A percentile compares a stretch with the other conserved stretches of the same genome.
phyloP scores from a whole-genome alignment of 2,888 invertebrate species.

The Hyppa rectilinea region DNA sequence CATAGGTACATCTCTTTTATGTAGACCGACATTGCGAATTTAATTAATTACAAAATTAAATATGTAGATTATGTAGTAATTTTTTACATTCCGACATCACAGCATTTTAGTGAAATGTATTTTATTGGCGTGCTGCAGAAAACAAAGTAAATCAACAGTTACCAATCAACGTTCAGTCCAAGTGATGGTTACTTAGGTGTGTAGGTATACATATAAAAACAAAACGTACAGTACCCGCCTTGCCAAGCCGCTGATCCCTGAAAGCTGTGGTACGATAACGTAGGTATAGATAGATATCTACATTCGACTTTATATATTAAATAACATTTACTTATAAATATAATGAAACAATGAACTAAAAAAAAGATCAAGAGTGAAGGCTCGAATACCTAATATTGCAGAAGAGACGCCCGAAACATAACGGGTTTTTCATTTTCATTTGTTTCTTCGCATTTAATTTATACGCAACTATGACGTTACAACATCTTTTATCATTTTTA shows the following conservation, averaged over 20 bases:
- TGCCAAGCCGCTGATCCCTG: slow-evolving; percentile 2
- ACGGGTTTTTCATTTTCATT: not conserved
- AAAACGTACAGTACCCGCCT: not conserved
- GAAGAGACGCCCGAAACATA: not conserved
- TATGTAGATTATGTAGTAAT: not conserved
- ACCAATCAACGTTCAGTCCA: too few species aligned
- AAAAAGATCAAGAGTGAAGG: not conserved
- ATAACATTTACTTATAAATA: slow-evolving; percentile 6
- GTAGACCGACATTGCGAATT: not conserved
- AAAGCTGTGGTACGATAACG: slow-evolving; percentile 13
- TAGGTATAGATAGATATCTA: too few species aligned
- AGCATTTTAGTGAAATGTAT: not conserved
- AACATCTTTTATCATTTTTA: not conserved
- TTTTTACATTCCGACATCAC: not conserved
- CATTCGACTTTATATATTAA: not conserved
- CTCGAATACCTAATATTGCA: not conserved
- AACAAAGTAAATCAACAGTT: not conserved
- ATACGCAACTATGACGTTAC: not conserved
- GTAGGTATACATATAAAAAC: not conserved
- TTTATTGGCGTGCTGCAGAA: not conserved
- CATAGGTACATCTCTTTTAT: not conserved
- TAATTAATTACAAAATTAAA: slow-evolving; percentile 1
- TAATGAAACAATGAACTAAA: not conserved
- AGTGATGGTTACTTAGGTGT: too few species aligned
- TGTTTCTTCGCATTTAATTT: too few species aligned